phyloP scores from a whole-genome alignment of 2,113 vertebrate species.

The Lophius piscatorius region DNA sequence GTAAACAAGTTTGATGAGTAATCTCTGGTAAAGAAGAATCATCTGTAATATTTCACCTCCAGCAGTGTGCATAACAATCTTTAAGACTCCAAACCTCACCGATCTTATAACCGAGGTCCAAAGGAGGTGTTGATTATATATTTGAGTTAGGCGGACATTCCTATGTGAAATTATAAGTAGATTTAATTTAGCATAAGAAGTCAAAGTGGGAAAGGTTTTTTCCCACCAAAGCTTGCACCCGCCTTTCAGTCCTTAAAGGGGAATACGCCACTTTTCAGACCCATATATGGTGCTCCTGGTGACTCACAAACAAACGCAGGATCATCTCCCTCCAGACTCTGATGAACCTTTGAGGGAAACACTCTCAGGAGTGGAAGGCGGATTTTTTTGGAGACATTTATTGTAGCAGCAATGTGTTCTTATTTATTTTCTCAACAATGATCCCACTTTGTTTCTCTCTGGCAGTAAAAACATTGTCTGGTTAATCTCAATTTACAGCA shows the following conservation, averaged over 20 bases:
- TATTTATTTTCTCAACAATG: slow-evolving; percentile 51
- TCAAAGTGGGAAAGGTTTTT: too few relatives aligned
- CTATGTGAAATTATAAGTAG: too few relatives aligned
- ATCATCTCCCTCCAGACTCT: not conserved
- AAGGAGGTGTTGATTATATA: too few relatives aligned
- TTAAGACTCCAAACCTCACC: too few relatives aligned
- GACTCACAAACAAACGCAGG: slow-evolving; percentile 18
- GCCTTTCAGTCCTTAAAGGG: not conserved
- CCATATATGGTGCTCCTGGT: slow-evolving; percentile 11
- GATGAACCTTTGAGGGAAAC: slow-evolving; percentile 15
- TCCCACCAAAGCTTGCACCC: too few relatives aligned
- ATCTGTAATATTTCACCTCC: too few relatives aligned
- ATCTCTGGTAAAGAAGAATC: too few relatives aligned
- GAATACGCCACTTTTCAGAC: not conserved
- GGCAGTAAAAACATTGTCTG: slow-evolving; percentile 8
- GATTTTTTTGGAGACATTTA: slow-evolving; percentile 63
- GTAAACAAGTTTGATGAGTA: too few relatives aligned
- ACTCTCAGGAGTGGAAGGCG: slow-evolving; percentile 4
- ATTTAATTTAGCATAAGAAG: too few relatives aligned
- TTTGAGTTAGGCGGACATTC: too few relatives aligned
- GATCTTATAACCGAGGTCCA: too few relatives aligned
- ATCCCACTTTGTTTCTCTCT: slow-evolving; percentile 27
- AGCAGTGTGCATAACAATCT: too few relatives aligned
- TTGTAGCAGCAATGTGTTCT: slow-evolving; percentile 74
- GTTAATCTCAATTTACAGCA: slow-evolving; percentile 22